Base-by-base conservation (phyloP, 2,888 invertebrate genomes). In the Sminthurinus aureus region DNA sequence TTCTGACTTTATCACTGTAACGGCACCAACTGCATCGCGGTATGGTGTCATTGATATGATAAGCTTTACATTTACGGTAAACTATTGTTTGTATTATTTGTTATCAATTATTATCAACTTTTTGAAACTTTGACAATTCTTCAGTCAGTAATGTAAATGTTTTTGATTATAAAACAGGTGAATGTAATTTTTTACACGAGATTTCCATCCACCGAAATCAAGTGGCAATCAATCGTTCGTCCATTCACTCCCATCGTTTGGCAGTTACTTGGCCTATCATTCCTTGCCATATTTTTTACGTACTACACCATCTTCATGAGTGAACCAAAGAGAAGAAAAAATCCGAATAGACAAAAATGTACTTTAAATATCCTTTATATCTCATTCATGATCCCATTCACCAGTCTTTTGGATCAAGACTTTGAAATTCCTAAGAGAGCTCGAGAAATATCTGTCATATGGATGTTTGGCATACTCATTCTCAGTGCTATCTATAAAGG, bases 401-500 rank as follows among this genome's bases (percentile, higher is more conserved):
- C 69, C 11, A 58, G 73, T 18, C 24, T 73, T 2, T 8, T 80
- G 22, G 80, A 80, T n/a, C 75, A 75, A 50, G 73, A 80, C 18
- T 50, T 52, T 12, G 4, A 50, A 22, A 13, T 24, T 8, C 71
- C 52, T 9, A 22, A 15, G 12, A 11, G 58, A 13, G 24, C 18
- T 24, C 51, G 18, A 4, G 20, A 73, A 15, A 24, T 80, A 2
- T 20, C 69, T 0, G 8, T 11, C 11, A 73, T 80, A 4, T 80
- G 80, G 80, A 80, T 80, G 80, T 73, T 80, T 20, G 73, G 52
- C 58, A 80, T 80, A 13, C 50, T 80, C 4, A 50, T 80, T 1
- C 51, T 80, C 20, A 20, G 22, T 4, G 73, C 80, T 3, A 73
- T 71, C 0, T 80, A 80, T 24, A n/a, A 69, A 58, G 64, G 13